Conservation (phyloP, 2,797 vertebrate genomes). For the Prunella strophiata region DNA sequence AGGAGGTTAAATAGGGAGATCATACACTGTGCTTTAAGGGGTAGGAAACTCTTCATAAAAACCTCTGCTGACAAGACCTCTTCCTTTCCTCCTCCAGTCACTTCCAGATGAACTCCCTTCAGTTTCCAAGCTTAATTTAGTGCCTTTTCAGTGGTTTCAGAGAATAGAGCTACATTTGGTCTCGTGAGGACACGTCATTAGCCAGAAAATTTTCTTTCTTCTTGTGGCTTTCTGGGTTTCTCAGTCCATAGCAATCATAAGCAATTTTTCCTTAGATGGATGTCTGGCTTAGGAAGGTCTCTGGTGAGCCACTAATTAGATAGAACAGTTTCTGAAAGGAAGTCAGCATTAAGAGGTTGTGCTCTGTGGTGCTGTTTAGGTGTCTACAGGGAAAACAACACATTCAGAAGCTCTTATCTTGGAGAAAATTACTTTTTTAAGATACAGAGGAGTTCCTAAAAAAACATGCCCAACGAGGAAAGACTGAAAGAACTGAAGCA, state of each 20-base stretch:
- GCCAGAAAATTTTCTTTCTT: background rate
- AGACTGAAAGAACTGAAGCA: background rate
- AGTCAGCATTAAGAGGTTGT: background rate
- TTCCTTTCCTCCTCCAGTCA: background rate
- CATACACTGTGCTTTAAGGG: background rate
- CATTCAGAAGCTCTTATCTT: background rate
- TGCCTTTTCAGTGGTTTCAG: background rate
- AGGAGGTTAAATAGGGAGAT: background rate
- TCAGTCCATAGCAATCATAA: background rate
- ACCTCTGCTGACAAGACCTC: background rate
- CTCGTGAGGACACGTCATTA: background rate
- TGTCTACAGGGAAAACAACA: background rate
- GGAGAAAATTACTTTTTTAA: background rate
- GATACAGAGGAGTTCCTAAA: background rate
- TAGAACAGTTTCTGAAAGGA: background rate
- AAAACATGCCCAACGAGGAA: background rate
- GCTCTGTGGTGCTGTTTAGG: background rate
- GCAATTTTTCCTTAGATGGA: background rate
- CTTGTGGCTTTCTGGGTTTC: constrained; percentile 12
- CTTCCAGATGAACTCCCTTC: background rate
- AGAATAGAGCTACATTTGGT: background rate
- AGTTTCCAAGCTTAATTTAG: background rate
- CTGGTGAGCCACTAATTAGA: constrained; percentile 18
- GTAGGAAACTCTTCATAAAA: background rate
- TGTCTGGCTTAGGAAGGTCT: background rate